Percentiles rank a stretch among this genome's conserved stretches.
Conservation (phyloP, 92 coral and sea anemone genomes). For the Meandrina meandrites region DNA sequence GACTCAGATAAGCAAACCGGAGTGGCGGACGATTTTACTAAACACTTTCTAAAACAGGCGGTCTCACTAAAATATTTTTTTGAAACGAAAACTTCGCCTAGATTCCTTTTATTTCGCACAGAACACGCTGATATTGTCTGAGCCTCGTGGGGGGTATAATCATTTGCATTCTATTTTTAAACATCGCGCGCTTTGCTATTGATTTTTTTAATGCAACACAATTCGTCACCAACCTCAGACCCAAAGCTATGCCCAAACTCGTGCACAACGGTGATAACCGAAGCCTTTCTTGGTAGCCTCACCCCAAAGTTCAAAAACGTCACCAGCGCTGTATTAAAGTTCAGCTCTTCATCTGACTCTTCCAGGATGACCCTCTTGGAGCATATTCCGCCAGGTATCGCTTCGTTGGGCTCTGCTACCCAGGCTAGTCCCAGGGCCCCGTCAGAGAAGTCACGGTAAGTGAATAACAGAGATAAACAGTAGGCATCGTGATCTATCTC, state of each 20-base stretch:
- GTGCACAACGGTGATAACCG: conserved; percentile 74
- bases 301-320: conserved; percentile 69
- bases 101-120: too few relatives aligned
- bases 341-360: conserved; percentile 32
- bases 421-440: conserved; percentile 94
- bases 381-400: conserved; percentile 83
- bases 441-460: conserved; percentile 75
- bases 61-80: too few relatives aligned
- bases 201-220: too few relatives aligned
- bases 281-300: conserved; percentile 64
- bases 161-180: too few relatives aligned
- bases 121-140: too few relatives aligned
- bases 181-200: too few relatives aligned
- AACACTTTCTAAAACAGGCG: too few relatives aligned
- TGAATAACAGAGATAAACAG: conserved; percentile 87
- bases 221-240: conserved; percentile 71
- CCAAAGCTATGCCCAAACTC: conserved; percentile 97
- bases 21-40: too few relatives aligned
- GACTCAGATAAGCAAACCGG: too few relatives aligned
- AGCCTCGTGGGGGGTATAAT: too few relatives aligned
- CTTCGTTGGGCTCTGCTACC: conserved; percentile 56
- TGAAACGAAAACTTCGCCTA: too few relatives aligned
- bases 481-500: conserved; percentile 69
- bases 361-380: conserved; percentile 57
- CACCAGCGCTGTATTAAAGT: conserved; percentile 83